phyloP scores from a whole-genome alignment of 2,113 vertebrate species.

The Polyodon spathula region DNA sequence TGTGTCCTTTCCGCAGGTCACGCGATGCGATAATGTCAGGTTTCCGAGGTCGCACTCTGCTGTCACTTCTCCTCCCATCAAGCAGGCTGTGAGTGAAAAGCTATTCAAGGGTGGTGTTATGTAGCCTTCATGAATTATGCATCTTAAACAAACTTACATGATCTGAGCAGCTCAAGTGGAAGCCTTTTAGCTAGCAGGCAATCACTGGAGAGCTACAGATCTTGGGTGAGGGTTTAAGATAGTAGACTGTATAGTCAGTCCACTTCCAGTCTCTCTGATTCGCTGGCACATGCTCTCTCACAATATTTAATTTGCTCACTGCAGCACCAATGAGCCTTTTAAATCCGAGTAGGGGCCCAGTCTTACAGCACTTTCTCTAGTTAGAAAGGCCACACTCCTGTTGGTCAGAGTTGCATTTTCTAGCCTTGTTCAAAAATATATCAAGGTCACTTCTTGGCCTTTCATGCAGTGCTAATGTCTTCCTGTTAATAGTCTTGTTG shows the following conservation, averaged over 20 bases:
- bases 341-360: too few relatives aligned
- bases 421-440: too few relatives aligned
- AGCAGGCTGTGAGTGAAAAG: slow-evolving; percentile 41
- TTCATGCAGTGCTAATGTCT: too few relatives aligned
- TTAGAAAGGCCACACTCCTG: too few relatives aligned
- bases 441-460: too few relatives aligned
- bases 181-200: slow-evolving; percentile 54
- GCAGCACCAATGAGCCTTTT: too few relatives aligned
- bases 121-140: slow-evolving; percentile 75
- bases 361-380: too few relatives aligned
- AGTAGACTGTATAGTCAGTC: slow-evolving; percentile 14
- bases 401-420: too few relatives aligned
- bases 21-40: slow-evolving; percentile 34
- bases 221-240: slow-evolving; percentile 35
- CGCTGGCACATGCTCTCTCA: too few relatives aligned
- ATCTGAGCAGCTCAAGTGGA: slow-evolving; percentile 50
- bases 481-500: too few relatives aligned
- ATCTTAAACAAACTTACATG: slow-evolving; percentile 73
- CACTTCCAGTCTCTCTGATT: slow-evolving; percentile 19
- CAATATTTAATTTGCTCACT: too few relatives aligned
- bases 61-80: slow-evolving; percentile 39
- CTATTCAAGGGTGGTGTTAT: slow-evolving; percentile 54
- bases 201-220: slow-evolving; percentile 40
- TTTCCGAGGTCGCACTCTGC: slow-evolving; percentile 28
- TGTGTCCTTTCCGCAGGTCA: slow-evolving; percentile 22